A percentile compares a stretch with the other conserved stretches of the same genome.
These are phyloP conservation scores for Tenthredo notha DNA, from an alignment of 2,888 invertebrate species.

Conservation along the genomic window DNA sequence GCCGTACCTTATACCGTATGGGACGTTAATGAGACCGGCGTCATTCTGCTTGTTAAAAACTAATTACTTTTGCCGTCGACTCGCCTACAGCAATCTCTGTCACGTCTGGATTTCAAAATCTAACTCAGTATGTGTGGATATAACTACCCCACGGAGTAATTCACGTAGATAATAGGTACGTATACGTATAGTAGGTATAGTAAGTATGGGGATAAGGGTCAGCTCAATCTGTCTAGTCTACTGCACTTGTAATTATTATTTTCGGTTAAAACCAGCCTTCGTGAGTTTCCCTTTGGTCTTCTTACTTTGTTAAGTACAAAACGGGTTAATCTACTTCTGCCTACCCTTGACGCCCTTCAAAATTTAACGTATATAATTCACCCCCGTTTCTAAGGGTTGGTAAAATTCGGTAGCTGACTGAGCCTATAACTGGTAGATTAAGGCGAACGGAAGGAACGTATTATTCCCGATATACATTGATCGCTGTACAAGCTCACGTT, in stretches of 20 bases:
- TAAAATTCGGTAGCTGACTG: background rate
- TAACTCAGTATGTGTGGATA: background rate
- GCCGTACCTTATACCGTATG: slow-evolving; percentile 12
- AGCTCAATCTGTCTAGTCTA: background rate
- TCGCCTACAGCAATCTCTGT: background rate
- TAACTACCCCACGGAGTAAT: background rate
- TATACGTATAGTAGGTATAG: background rate
- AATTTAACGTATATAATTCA: slow-evolving; percentile 19
- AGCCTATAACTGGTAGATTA: background rate
- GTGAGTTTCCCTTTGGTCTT: background rate
- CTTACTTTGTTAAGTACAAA: background rate
- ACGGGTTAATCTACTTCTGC: background rate
- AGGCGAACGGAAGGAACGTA: slow-evolving; percentile 17
- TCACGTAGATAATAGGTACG: slow-evolving; percentile 10
- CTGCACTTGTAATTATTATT: background rate
- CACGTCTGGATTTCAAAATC: slow-evolving; percentile 12
- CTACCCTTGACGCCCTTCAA: background rate
- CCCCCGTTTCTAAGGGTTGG: background rate
- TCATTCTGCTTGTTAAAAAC: slow-evolving; percentile 66
- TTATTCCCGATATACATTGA: slow-evolving; percentile 53
- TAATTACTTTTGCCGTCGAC: slow-evolving; percentile 64
- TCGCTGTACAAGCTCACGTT: slow-evolving; percentile 42
- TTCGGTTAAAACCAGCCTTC: background rate
- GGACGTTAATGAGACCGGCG: slow-evolving; percentile 59
- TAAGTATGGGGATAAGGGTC: background rate